Evolutionary conservation across 2,113 vertebrate genomes (phyloP).

Genomic region (Tamias sibiricus): DNA sequence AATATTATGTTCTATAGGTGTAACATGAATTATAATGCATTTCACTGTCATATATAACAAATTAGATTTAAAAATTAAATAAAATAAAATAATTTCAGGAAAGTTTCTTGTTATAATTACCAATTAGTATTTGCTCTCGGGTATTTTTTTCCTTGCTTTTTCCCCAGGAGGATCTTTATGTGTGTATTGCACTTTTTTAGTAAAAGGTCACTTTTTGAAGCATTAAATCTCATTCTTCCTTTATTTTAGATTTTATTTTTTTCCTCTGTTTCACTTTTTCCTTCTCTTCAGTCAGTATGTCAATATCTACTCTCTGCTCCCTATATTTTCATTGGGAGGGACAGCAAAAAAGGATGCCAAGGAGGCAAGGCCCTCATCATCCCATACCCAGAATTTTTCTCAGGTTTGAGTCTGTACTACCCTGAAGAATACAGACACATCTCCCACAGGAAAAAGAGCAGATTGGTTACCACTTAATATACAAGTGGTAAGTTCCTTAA

Average conservation of each 20-base stretch:
- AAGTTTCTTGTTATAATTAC: not conserved
- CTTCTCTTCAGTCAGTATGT: not conserved
- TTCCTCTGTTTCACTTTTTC: not conserved
- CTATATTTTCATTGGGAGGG: not conserved
- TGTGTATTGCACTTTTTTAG: not conserved
- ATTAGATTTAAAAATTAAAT: too few species aligned
- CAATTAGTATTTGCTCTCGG: not conserved
- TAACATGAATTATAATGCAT: too few species aligned
- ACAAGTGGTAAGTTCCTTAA: not conserved
- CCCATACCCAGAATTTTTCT: not conserved
- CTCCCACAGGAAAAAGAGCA: not conserved
- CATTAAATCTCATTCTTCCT: not conserved
- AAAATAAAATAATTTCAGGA: not conserved
- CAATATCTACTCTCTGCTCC: not conserved
- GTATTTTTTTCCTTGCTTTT: not conserved
- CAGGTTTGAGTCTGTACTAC: not conserved
- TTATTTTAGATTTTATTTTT: not conserved
- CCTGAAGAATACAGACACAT: not conserved
- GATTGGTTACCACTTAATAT: not conserved
- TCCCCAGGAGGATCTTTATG: not conserved
- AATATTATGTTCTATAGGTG: too few species aligned
- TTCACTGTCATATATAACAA: too few species aligned
- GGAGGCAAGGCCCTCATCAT: too few species aligned
- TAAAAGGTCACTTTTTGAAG: not conserved
- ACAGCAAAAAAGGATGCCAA: not conserved